Conservation (phyloP, 2,113 vertebrate species). For the Felis chaus region DNA sequence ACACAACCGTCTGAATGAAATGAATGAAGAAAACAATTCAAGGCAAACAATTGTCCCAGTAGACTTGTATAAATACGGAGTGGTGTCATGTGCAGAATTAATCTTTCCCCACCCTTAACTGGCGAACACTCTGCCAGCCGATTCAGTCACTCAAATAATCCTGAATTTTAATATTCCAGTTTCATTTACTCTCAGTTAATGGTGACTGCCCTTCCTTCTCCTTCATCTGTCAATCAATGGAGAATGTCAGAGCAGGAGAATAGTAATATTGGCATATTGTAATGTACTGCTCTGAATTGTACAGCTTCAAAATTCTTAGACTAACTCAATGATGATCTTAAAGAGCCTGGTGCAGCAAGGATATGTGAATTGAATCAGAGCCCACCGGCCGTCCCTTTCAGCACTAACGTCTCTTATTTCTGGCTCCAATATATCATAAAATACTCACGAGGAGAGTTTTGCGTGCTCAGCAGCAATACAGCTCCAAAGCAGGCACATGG, state of each 20-base stretch:
- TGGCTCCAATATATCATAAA: neutral
- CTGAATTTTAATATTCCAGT: conserved; percentile 64
- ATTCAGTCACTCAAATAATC: conserved; percentile 61
- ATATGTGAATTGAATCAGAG: conserved; percentile 23
- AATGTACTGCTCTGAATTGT: conserved; percentile 50
- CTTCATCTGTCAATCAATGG: conserved; percentile 63
- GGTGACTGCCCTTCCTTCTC: conserved; percentile 62
- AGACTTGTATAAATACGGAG: conserved; percentile 8
- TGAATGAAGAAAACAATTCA: conserved; percentile 63
- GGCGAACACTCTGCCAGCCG: conserved; percentile 32
- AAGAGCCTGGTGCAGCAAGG: conserved; percentile 20
- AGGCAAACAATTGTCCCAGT: conserved; percentile 36
- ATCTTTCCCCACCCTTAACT: conserved; percentile 49
- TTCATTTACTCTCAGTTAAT: conserved; percentile 71
- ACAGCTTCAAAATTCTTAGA: conserved; percentile 17
- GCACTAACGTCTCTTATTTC: neutral
- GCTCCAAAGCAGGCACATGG: neutral
- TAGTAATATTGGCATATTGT: conserved; percentile 50
- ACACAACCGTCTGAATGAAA: conserved; percentile 46
- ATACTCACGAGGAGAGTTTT: neutral
- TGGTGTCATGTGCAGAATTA: conserved; percentile 39
- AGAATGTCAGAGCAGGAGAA: conserved; percentile 61
- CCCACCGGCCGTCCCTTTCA: neutral
- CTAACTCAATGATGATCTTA: conserved; percentile 40
- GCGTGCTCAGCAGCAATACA: neutral